Evolutionary conservation across 2,888 invertebrate genomes (phyloP).

Genomic region (Drosophila neoperkinsi): DNA sequence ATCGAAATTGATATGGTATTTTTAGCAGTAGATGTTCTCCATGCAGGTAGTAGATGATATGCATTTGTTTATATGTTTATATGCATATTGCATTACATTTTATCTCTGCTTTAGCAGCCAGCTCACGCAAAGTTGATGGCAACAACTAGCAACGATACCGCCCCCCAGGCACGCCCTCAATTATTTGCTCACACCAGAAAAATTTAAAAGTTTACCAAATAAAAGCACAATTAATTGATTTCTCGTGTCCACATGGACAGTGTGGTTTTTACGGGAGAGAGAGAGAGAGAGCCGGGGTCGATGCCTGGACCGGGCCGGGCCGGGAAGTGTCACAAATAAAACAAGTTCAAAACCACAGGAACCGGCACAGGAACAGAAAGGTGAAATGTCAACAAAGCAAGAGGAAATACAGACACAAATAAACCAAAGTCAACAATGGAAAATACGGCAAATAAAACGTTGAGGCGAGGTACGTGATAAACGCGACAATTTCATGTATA

Average conservation of each 20-base stretch:
- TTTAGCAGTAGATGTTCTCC: background rate
- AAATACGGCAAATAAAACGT: slow-evolving; percentile 48
- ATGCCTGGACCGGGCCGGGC: background rate
- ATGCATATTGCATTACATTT: background rate
- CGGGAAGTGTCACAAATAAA: slow-evolving; percentile 20
- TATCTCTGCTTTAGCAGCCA: background rate
- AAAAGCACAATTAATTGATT: slow-evolving; percentile 67
- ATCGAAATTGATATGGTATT: background rate
- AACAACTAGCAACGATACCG: background rate
- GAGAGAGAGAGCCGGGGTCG: background rate
- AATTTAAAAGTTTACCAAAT: slow-evolving; percentile 29
- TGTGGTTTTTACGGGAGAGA: background rate
- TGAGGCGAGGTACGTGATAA: slow-evolving; percentile 57
- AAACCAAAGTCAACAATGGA: slow-evolving; percentile 37
- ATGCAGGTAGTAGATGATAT: background rate
- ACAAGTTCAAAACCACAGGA: slow-evolving; percentile 50
- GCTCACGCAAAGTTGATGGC: background rate
- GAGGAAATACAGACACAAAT: slow-evolving; percentile 18
- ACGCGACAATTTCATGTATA: slow-evolving; percentile 76
- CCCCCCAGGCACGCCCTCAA: background rate
- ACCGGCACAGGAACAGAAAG: slow-evolving; percentile 17
- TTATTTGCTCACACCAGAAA: background rate
- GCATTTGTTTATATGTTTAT: background rate
- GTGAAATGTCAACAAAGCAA: slow-evolving; percentile 26
- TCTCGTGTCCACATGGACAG: slow-evolving; percentile 32